Evolutionary conservation across 35 echinoderm and acorn worm genomes (phyloP), one percentile per base, ranked within the genome.

Genomic region (Hemicentrotus pulcherrimus): DNA sequence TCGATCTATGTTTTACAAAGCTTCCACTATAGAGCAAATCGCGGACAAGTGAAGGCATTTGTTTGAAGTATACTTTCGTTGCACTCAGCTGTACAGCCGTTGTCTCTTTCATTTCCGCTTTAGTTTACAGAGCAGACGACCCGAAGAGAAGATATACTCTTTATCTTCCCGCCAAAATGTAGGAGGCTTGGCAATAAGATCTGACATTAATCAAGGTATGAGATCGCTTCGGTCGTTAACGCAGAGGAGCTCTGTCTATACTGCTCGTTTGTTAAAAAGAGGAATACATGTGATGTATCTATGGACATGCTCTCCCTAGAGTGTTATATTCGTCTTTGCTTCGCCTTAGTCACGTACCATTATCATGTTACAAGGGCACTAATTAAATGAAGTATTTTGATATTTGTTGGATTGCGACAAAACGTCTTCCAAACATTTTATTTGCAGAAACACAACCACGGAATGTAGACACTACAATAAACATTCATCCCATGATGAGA

Each of bases 31-130:
- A 28, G 7, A 78, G 19, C 65, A 78, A 78, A 4, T 41, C 35
- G 22, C 65, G 65, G 65, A 78, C 15, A 78, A 78, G 2, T 78
- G 24, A 78, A 28, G 19, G n/a, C 65, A 78, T 78, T 78, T 78
- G 19, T 78, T 78, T 78, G 65, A 78, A 78, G 65, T 78, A 78
- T 18, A 78, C 65, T 78, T 78, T 78, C 65, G 24, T 78, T 78
- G 28, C 65, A 78, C 65, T 78, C 65, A 78, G 65, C 65, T 78
- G 65, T 78, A 78, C 65, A 78, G 65, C 65, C 22, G 19, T 28
- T 78, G 65, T 78, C 65, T 78, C 65, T 78, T 78, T 78, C 65
- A 78, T 78, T 78, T 78, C 65, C 65, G 65, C 65, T n/a, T 78
- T n/a, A 22, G 65, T 28, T 78, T 78, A 78, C 65, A 78, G 28